phyloP scores from a whole-genome alignment of 2,113 vertebrate genomes.

The Microtus richardsoni region DNA sequence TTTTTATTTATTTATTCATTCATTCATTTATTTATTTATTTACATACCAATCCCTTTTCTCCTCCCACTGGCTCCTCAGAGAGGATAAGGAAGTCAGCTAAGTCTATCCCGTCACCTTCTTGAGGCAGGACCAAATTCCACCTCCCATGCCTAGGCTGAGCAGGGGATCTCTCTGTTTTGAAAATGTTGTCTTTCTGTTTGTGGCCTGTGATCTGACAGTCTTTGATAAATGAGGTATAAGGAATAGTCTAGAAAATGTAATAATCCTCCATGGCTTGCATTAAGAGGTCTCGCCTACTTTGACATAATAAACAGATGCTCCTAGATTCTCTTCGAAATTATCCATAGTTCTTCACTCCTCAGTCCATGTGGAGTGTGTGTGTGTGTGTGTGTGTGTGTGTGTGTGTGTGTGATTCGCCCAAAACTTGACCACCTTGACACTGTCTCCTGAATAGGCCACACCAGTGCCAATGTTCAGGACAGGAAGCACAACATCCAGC shows the following conservation, averaged over 20 bases:
- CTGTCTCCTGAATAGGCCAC: background rate
- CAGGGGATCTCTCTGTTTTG: background rate
- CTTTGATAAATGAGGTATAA: background rate
- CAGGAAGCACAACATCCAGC: background rate
- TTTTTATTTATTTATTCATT: background rate
- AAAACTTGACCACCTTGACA: background rate
- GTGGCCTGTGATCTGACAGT: background rate
- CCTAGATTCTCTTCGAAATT: background rate
- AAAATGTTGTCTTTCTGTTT: background rate
- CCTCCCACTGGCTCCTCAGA: too few relatives aligned
- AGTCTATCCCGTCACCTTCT: too few relatives aligned
- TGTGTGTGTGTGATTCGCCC: background rate
- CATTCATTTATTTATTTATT: too few relatives aligned
- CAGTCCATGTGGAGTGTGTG: background rate
- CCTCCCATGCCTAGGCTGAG: too few relatives aligned
- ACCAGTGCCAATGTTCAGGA: background rate
- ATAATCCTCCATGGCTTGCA: background rate
- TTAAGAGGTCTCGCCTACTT: background rate
- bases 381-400: background rate
- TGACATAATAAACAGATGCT: background rate
- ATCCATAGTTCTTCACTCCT: background rate
- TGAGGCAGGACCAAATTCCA: too few relatives aligned
- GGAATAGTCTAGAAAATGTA: background rate
- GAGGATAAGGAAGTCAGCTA: too few relatives aligned
- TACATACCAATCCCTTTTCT: too few relatives aligned